Conservation (phyloP, 2,888 invertebrate genomes). For the Theristus sp. region DNA sequence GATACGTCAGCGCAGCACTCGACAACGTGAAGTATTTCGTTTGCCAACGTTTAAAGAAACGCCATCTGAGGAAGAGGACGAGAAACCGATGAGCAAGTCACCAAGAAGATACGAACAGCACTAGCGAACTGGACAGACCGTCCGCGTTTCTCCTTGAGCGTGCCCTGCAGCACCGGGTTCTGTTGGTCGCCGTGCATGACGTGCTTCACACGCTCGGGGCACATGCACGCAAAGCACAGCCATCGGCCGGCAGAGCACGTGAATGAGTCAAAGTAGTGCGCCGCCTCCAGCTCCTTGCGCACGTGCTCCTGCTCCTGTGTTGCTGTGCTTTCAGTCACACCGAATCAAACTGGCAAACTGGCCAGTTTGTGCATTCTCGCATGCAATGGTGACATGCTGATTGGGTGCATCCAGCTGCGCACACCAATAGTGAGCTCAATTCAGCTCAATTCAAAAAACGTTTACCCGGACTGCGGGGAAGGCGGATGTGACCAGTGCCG, state of each 20-base stretch:
- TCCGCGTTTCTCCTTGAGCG: conserved; percentile 73
- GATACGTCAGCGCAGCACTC: conserved; percentile 70
- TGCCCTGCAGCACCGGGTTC: conserved; percentile 46
- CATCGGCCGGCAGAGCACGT: conserved; percentile 53
- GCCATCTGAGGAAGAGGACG: conserved; percentile 43
- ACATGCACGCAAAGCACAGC: conserved; percentile 82
- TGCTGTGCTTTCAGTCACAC: not conserved
- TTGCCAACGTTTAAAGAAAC: conserved; percentile 72
- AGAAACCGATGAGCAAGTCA: no score
- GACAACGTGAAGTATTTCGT: conserved; percentile 82
- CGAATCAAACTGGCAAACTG: no score
- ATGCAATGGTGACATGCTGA: no score
- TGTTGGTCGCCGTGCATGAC: not conserved
- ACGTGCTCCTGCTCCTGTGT: conserved; percentile 61
- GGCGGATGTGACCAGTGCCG: conserved; percentile 71
- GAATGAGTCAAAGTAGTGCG: conserved; percentile 79
- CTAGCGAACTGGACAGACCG: conserved; percentile 30
- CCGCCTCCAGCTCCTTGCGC: conserved; percentile 60
- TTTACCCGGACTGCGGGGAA: conserved; percentile 66
- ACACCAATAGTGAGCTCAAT: no score
- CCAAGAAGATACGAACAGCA: not conserved
- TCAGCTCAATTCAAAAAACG: not conserved
- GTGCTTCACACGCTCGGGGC: conserved; percentile 60
- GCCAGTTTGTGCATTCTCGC: no score
- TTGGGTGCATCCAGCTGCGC: no score